Evolutionary conservation across 2,797 vertebrate species (phyloP).

Genomic region (Sphaeramia orbicularis): DNA sequence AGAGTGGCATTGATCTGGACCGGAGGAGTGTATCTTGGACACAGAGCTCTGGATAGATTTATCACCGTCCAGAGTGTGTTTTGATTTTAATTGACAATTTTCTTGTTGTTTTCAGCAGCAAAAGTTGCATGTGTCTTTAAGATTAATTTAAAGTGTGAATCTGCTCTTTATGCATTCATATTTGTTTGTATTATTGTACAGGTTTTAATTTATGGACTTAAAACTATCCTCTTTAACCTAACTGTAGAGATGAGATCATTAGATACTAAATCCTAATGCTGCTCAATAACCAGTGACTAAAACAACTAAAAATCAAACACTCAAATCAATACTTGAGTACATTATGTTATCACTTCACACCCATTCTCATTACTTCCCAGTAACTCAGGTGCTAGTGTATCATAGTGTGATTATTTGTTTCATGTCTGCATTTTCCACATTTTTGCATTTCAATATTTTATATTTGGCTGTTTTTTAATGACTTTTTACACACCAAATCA

Average conservation of each 20-base stretch:
- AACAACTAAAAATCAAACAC: neutral
- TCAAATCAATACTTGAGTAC: neutral
- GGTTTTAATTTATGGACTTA: conserved; percentile 31
- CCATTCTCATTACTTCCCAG: neutral
- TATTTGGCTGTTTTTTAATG: too few relatives aligned
- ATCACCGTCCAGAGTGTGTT: conserved; percentile 29
- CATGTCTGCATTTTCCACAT: too few relatives aligned
- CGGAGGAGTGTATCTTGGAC: conserved; percentile 29
- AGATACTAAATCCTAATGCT: conserved; percentile 37
- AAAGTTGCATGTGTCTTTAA: neutral
- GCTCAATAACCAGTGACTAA: conserved; percentile 24
- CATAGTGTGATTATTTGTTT: too few relatives aligned
- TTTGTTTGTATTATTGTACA: neutral
- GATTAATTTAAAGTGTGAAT: conserved; percentile 6
- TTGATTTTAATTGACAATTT: conserved; percentile 8
- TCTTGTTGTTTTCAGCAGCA: neutral
- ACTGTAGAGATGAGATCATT: conserved; percentile 40
- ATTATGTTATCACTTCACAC: neutral
- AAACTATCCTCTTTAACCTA: conserved; percentile 23
- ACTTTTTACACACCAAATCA: too few relatives aligned
- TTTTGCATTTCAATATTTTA: too few relatives aligned
- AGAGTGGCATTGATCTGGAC: conserved; percentile 67
- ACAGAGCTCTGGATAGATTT: conserved; percentile 29
- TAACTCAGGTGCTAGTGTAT: too few relatives aligned
- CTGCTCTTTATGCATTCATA: neutral